These are phyloP conservation scores for Elephantulus edwardii DNA, from an alignment of 2,113 vertebrate genomes.

Conservation along the genomic window DNA sequence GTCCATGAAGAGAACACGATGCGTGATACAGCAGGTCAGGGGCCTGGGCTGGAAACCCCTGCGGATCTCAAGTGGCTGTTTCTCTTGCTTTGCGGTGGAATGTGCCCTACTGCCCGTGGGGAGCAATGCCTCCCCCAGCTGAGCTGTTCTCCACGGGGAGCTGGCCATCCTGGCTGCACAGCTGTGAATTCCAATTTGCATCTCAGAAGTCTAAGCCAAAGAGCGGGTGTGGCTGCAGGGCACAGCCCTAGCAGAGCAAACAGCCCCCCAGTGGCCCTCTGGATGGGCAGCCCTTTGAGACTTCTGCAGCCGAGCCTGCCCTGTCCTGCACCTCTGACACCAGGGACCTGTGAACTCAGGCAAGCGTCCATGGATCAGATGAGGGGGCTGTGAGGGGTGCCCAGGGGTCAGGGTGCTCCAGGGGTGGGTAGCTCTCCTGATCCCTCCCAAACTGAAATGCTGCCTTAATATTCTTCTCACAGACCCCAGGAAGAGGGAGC, in stretches of 20 bases:
- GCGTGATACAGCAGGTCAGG: no score
- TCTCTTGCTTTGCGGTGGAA: no score
- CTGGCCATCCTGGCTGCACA: constrained; percentile 35
- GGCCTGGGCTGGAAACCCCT: no score
- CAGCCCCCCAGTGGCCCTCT: neutral
- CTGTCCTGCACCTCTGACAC: fast-evolving
- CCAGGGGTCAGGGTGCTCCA: fast-evolving
- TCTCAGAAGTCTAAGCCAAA: constrained; percentile 61
- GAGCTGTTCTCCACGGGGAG: constrained; percentile 21
- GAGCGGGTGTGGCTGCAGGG: constrained; percentile 11
- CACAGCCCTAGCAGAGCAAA: neutral
- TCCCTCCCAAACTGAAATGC: neutral
- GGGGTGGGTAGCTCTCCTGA: no score
- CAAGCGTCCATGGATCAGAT: fast-evolving
- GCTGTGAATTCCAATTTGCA: constrained; percentile 52
- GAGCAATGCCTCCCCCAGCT: neutral
- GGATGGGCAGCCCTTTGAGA: fast-evolving
- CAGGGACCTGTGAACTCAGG: fast-evolving
- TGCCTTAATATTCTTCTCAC: neutral
- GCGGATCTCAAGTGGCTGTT: no score
- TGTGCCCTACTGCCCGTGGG: no score
- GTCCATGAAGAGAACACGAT: no score
- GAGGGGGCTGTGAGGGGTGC: fast-evolving
- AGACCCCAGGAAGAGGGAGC: neutral
- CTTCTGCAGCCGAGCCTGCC: fast-evolving